These are phyloP conservation scores for Eublepharis macularius DNA, from an alignment of 2,113 vertebrate species.

Conservation along the genomic window DNA sequence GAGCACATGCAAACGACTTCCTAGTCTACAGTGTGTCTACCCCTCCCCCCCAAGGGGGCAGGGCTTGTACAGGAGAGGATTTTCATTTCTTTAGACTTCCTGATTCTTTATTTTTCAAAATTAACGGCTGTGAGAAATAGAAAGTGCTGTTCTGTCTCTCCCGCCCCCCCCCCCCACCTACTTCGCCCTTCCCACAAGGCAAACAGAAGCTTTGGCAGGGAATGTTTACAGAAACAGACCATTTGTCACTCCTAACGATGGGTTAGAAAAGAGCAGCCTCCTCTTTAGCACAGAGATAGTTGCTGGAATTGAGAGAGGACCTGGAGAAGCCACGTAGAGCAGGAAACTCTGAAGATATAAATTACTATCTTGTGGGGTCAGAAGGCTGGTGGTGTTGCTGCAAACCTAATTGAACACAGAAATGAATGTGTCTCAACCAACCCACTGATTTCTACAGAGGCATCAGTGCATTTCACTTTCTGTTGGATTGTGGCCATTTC, in stretches of 20 bases:
- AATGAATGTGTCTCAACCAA: background rate
- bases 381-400: no score
- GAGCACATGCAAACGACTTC: background rate
- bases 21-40: no score
- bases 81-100: no score
- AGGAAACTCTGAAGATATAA: no score
- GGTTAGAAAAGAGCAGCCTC: background rate
- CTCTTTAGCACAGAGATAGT: background rate
- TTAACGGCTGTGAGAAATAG: no score
- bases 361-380: background rate
- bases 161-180: background rate
- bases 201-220: background rate
- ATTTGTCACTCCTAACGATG: no score
- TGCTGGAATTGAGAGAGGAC: background rate
- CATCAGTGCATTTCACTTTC: background rate
- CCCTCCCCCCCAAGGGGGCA: no score
- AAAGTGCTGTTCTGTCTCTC: no score
- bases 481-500: background rate
- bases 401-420: background rate
- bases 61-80: no score
- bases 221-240: background rate
- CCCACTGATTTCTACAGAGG: background rate
- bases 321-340: background rate
- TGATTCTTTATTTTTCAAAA: no score
- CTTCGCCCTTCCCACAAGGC: background rate